Percentiles rank a stretch among this genome's conserved stretches.
Conservation (phyloP, 2,797 vertebrate species). For the Girardinus metallicus region DNA sequence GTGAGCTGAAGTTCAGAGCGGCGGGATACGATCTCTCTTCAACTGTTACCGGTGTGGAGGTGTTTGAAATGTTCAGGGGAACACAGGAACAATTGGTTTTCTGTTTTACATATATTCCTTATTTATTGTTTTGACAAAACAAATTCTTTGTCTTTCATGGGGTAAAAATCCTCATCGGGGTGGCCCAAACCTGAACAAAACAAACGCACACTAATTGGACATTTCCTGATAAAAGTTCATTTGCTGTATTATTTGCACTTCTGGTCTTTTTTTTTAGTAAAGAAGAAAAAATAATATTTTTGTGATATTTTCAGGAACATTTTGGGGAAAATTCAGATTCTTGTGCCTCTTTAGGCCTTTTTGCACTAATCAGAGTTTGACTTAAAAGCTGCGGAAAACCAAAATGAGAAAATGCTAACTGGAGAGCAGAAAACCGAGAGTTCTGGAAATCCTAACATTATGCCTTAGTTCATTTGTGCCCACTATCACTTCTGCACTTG, state of each 20-base stretch:
- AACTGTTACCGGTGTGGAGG: background rate
- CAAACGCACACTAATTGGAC: background rate
- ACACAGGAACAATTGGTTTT: background rate
- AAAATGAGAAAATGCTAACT: conserved; percentile 35
- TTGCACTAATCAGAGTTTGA: conserved; percentile 19
- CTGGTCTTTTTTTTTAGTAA: background rate
- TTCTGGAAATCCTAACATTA: background rate
- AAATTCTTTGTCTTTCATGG: background rate
- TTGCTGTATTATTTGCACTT: background rate
- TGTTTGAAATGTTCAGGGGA: background rate
- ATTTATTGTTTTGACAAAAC: background rate
- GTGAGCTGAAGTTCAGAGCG: background rate
- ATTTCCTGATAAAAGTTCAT: background rate
- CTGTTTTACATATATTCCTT: background rate
- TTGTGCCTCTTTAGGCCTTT: conserved; percentile 14
- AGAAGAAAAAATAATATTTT: background rate
- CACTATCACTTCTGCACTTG: background rate
- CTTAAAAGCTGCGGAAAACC: conserved; percentile 41
- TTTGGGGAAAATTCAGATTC: conserved; percentile 3
- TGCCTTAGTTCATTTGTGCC: background rate
- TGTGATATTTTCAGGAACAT: background rate
- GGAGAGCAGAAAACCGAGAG: conserved; percentile 24
- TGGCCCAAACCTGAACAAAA: background rate
- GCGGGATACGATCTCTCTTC: background rate
- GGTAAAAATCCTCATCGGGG: background rate